Conservation (phyloP, 2,113 vertebrate species). For the Hemiprocne comata region DNA sequence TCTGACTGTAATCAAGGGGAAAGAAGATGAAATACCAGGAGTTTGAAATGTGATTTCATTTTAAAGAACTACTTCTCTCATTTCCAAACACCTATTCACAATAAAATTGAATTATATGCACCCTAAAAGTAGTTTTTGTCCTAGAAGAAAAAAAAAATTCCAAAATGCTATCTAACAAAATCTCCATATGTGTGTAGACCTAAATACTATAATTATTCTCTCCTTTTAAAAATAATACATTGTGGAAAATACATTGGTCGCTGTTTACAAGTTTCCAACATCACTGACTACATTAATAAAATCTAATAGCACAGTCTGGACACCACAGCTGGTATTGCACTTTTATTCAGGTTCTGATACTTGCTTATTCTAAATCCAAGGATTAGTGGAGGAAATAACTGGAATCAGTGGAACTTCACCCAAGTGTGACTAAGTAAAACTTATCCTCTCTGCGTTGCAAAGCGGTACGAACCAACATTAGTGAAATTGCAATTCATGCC, state of each 20-base stretch:
- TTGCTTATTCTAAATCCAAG: background rate
- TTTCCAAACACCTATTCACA: background rate
- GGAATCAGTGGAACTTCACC: background rate
- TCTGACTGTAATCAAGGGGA: background rate
- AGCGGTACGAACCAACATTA: background rate
- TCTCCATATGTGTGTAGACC: background rate
- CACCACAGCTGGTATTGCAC: background rate
- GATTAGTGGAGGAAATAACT: background rate
- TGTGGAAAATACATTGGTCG: background rate
- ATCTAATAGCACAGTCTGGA: background rate
- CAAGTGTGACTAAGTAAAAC: background rate
- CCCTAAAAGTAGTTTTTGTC: background rate
- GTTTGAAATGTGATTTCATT: background rate
- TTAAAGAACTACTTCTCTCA: background rate
- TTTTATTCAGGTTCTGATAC: background rate
- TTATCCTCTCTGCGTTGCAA: background rate
- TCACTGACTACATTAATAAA: background rate
- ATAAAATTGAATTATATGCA: background rate
- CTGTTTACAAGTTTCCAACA: background rate
- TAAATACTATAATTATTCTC: background rate
- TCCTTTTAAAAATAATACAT: background rate
- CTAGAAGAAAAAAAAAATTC: background rate
- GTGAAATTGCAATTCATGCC: background rate
- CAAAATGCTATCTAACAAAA: background rate
- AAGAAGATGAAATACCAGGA: background rate